These are phyloP conservation scores for Cephus pulcher DNA, from an alignment of 2,888 invertebrate species.

Conservation along the genomic window DNA sequence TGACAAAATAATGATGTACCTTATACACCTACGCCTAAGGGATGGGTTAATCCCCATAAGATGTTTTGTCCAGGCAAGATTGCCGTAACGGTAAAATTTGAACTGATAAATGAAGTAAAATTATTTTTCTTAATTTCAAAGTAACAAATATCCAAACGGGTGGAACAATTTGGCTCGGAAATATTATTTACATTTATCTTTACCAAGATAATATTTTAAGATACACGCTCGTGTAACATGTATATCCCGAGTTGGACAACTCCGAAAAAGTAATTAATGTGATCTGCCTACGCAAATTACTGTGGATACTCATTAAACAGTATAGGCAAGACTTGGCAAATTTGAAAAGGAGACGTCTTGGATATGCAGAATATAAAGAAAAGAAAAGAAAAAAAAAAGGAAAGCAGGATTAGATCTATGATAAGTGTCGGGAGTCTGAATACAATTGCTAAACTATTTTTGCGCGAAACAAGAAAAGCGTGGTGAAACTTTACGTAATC, in stretches of 20 bases:
- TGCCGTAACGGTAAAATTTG: background rate
- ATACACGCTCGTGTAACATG: background rate
- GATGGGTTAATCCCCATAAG: background rate
- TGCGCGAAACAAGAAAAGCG: background rate
- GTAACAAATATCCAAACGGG: background rate
- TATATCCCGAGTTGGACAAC: background rate
- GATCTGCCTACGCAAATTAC: constrained; percentile 5
- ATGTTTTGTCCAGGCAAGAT: background rate
- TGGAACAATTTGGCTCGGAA: background rate
- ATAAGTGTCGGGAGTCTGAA: background rate
- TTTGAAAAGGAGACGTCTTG: constrained; percentile 3
- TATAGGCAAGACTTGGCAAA: constrained; percentile 24
- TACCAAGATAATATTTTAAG: background rate
- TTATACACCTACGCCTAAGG: background rate
- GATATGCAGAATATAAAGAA: background rate
- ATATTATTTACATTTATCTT: background rate
- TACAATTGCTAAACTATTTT: background rate
- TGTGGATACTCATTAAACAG: constrained; percentile 23
- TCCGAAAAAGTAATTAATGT: background rate
- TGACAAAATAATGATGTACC: background rate
- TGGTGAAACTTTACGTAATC: background rate
- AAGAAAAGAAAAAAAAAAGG: background rate
- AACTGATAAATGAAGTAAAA: background rate
- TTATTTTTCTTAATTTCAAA: background rate
- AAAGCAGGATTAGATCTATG: background rate